Evolutionary conservation across 2,797 vertebrate species (phyloP).

Genomic region (Hipposideros larvatus): DNA sequence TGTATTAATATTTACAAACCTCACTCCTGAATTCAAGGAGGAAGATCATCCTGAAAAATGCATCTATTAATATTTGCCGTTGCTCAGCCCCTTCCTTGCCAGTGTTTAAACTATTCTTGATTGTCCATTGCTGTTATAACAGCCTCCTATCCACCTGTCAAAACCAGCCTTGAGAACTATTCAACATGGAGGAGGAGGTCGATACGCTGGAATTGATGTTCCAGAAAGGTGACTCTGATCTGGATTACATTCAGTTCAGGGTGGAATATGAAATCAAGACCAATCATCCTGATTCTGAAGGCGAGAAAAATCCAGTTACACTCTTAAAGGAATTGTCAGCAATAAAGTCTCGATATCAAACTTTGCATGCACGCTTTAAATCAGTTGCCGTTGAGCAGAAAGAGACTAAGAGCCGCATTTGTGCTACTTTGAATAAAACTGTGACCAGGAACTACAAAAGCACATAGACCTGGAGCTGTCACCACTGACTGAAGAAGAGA

Average conservation of each 20-base stretch:
- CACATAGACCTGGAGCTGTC: background rate
- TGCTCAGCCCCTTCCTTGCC: background rate
- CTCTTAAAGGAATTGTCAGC: no score
- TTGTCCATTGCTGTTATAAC: background rate
- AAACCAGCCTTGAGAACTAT: background rate
- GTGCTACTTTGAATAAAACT: background rate
- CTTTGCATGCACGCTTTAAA: background rate
- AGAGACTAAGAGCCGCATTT: background rate
- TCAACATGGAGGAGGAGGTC: no score
- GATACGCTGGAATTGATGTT: constrained; percentile 85
- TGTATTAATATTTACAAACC: background rate
- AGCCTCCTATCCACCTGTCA: background rate
- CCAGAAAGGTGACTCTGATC: constrained; percentile 78
- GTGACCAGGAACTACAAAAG: background rate
- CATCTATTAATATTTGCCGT: no score
- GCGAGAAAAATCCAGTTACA: no score
- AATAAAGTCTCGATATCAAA: constrained; percentile 75
- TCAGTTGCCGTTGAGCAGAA: background rate
- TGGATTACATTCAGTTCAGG: constrained; percentile 76
- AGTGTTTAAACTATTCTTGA: background rate
- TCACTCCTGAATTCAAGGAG: background rate
- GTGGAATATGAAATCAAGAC: constrained; percentile 94
- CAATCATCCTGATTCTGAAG: constrained; percentile 86
- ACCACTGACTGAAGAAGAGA: constrained; percentile 87
- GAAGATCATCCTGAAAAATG: background rate